These are phyloP conservation scores for Microplitis mediator DNA, from an alignment of 1,140 invertebrate species.

Conservation along the genomic window DNA sequence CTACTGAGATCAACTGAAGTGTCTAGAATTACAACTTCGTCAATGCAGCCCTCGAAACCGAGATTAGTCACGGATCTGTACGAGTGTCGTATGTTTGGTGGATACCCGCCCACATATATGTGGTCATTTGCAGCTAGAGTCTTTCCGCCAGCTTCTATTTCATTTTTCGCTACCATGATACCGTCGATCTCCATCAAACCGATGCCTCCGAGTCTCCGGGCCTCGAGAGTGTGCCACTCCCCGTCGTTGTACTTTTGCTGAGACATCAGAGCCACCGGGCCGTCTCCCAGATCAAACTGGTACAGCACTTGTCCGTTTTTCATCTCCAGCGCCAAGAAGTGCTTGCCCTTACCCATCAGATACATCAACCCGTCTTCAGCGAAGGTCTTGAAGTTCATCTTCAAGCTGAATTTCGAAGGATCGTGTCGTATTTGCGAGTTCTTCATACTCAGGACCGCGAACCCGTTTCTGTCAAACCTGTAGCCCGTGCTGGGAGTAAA, in stretches of 20 bases:
- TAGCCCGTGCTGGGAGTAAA: slow-evolving; percentile 72
- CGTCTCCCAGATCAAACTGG: slow-evolving; percentile 73
- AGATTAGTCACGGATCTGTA: slow-evolving; percentile 70
- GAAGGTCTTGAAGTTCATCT: slow-evolving; percentile 84
- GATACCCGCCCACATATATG: slow-evolving; percentile 90
- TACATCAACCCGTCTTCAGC: slow-evolving; percentile 87
- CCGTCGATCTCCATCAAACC: slow-evolving; percentile 76
- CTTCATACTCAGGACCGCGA: slow-evolving; percentile 71
- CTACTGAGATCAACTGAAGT: slow-evolving; percentile 79
- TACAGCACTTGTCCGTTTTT: slow-evolving; percentile 76
- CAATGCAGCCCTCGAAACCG: slow-evolving; percentile 94
- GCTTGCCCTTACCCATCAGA: slow-evolving; percentile 73
- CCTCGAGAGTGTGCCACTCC: slow-evolving; percentile 80
- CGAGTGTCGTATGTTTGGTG: slow-evolving; percentile 65
- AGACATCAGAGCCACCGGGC: slow-evolving; percentile 65
- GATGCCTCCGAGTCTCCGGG: slow-evolving; percentile 68
- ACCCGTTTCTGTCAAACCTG: slow-evolving; percentile 87
- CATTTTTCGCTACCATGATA: slow-evolving; percentile 52
- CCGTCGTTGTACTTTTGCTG: slow-evolving; percentile 78
- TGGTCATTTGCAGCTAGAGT: slow-evolving; percentile 66
- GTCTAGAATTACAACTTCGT: slow-evolving; percentile 77
- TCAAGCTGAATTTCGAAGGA: slow-evolving; percentile 66
- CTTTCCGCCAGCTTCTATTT: slow-evolving; percentile 49
- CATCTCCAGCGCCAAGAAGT: slow-evolving; percentile 88
- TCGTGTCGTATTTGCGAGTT: slow-evolving; percentile 62